Evolutionary conservation across 2,113 vertebrate species (phyloP).

Genomic region (Pachycephala philippinensis): DNA sequence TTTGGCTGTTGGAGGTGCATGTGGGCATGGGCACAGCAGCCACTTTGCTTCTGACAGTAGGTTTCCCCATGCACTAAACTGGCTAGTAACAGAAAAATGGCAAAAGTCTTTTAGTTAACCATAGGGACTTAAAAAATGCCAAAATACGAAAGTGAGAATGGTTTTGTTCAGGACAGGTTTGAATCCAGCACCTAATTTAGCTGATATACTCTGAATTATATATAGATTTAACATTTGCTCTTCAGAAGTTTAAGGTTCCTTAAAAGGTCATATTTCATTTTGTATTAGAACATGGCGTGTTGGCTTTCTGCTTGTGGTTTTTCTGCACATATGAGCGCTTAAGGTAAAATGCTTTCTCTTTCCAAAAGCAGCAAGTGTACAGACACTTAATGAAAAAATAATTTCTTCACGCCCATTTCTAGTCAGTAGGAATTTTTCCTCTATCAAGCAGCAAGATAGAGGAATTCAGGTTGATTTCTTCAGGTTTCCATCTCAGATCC

Average conservation of each 20-base stretch:
- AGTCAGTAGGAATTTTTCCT: background rate
- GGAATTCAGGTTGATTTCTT: background rate
- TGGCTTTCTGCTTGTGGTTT: background rate
- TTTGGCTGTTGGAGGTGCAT: background rate
- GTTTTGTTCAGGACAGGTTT: background rate
- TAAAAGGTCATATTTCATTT: slow-evolving; percentile 55
- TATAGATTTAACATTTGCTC: slow-evolving; percentile 4
- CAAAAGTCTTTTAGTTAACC: background rate
- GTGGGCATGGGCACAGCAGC: background rate
- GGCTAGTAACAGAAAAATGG: background rate
- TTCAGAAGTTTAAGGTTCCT: background rate
- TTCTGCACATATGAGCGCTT: background rate
- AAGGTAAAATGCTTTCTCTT: slow-evolving; percentile 12
- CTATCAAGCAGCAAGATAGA: background rate
- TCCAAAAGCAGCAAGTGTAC: background rate
- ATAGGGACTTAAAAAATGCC: background rate
- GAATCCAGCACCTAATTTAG: background rate
- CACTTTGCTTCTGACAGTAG: background rate
- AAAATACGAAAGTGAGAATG: background rate
- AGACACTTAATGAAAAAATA: background rate
- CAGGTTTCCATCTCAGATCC: background rate
- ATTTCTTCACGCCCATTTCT: background rate
- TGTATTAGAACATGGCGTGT: background rate
- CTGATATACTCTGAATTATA: background rate
- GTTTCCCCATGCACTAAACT: background rate